Evolutionary conservation across 2,888 invertebrate genomes (phyloP), one percentile per base, ranked within the genome.

Genomic region (Hofmannophila pseudospretella): DNA sequence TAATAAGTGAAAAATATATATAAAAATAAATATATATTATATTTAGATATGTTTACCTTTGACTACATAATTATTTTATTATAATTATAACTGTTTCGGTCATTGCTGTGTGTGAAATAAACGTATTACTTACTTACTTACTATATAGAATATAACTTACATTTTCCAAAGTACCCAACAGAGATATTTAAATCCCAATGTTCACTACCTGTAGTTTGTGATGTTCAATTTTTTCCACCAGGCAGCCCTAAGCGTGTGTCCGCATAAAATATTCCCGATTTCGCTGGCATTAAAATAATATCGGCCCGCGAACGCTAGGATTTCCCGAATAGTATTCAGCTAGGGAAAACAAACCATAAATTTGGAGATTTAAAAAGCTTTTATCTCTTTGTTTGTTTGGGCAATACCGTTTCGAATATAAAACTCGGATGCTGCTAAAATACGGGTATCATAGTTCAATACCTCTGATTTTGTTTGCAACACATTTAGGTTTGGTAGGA

Each of bases 291-390:
- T 71, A 67, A 70, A 73, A 71, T 67, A 68, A 74, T 71, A 74
- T 71, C 65, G 64, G 63, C 45, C 49, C 27, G 38, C 25, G 41
- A 34, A 48, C 43, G 47, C 53, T 47, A 51, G 51, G 52, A 58
- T 61, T 54, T 56, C 47, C 54, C 55, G 44, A 39, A 35, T 71
- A 73, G 70, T 72, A 74, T 72, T 70, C 72, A 60, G 69, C 74
- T 74, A 65, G 72, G 69, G 63, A 71, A 70, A 69, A 73, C 73
- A 72, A 71, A 68, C 75, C 71, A 74, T 76, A 77, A 77, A 77
- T 77, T 76, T 42, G 58, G 70, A 67, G 72, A 73, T 72, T 72
- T 72, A 67, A 73, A 71, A 73, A 66, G 66, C 72, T 73, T 72
- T 72, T 71, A 71, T 75, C 75, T 71, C 69, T 69, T 69, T 73